Evolutionary conservation across 2,888 invertebrate species (phyloP), one percentile per base, ranked within the genome.

Genomic region (Ennomos quercinarius): DNA sequence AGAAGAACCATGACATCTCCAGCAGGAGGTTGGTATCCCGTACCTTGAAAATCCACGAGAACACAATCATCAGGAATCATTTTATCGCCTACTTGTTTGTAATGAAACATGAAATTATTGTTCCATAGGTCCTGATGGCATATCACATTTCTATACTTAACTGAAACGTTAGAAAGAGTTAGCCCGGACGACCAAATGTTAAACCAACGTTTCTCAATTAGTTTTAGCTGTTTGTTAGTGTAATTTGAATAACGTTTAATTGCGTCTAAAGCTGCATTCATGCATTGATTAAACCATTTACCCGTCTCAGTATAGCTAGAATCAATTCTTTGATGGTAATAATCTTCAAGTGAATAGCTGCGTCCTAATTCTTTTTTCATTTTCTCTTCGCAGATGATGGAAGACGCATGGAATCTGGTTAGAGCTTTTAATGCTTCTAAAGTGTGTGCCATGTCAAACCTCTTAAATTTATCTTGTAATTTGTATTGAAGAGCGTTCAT

Each of bases 41-140:
- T 85, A 48, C 95, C 87, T 81, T 96, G 96, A 72, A 94, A 96
- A 79, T 96, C 96, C 2, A 96, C 94, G 9, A 96, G 76, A 37
- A 94, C 76, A 67, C 95, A 95, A 35, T 94, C 92, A 2, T 94
- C 84, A 1, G 94, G 93, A 37, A 47, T 27, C 17, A 50, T 10
- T 34, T 74, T 57, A 9, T 57, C 51, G 13, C 48, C 76, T 46
- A 68, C 68, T 8, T 50, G 59, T 27, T 73, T 72, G 57, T 92
- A 93, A 64, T 82, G 88, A 68, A 95, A 95, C 85, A 95, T 87
- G 8, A 95, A 76, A 71, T 95, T 95, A 68, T 95, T 95, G 43
- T 93, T 92, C 95, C 95, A 95, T 8, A 95, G 79, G 82, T 95
- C 95, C 5, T 94, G 90, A 72, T 95, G 95, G 38, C 93, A 93